phyloP scores from a whole-genome alignment of 2,888 invertebrate genomes.

The Perdita meconis region DNA sequence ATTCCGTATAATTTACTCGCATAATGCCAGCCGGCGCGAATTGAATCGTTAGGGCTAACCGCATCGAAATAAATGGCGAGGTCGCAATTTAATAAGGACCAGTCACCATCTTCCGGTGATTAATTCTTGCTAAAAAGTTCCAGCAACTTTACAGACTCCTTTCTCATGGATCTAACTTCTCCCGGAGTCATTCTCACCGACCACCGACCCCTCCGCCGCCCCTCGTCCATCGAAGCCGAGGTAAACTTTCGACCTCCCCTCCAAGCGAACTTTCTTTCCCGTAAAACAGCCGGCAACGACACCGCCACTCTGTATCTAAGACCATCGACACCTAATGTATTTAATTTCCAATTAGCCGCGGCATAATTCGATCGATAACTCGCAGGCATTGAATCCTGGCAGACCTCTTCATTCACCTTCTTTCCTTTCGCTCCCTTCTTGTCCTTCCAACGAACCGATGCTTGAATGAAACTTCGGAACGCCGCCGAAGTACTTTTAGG shows the following conservation, averaged over 20 bases:
- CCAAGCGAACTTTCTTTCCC: constrained; percentile 75
- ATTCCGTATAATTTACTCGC: constrained; percentile 71
- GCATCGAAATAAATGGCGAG: constrained; percentile 79
- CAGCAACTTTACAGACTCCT: constrained; percentile 81
- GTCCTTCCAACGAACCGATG: background rate
- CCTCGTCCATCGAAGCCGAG: constrained; percentile 61
- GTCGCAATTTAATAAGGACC: constrained; percentile 82
- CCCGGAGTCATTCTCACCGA: constrained; percentile 77
- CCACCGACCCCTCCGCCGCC: constrained; percentile 66
- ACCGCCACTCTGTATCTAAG: constrained; percentile 56
- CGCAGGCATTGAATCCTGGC: constrained; percentile 28
- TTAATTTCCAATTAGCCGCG: constrained; percentile 73
- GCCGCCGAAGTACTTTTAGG: background rate
- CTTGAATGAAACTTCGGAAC: background rate
- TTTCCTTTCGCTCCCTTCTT: background rate
- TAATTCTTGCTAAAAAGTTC: constrained; percentile 82
- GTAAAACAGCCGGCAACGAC: constrained; percentile 76
- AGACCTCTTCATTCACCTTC: constrained; percentile 8
- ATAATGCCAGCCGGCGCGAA: constrained; percentile 67
- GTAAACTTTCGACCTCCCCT: constrained; percentile 77
- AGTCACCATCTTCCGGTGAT: constrained; percentile 82
- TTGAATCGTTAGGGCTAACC: constrained; percentile 73
- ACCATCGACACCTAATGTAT: constrained; percentile 77
- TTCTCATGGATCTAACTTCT: constrained; percentile 79
- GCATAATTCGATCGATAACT: constrained; percentile 55